Percentiles rank a stretch among this genome's conserved stretches.
phyloP scores from a whole-genome alignment of 1,140 invertebrate genomes.

The Panulirus ornatus region DNA sequence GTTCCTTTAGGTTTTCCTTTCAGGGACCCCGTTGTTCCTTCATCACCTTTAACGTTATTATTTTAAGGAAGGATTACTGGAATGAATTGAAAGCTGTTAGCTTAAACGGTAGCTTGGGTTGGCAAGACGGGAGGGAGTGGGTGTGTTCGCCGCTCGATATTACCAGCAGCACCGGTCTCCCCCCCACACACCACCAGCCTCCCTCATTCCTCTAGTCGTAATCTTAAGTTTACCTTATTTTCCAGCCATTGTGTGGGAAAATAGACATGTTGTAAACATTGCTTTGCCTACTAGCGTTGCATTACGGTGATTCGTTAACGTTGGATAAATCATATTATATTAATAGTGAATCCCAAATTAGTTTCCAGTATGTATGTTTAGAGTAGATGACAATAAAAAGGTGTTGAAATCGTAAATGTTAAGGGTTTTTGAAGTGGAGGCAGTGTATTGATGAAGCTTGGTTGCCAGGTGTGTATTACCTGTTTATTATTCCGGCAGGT shows the following conservation, averaged over 20 bases:
- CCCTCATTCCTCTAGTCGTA: background rate
- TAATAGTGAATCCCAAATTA: too few relatives aligned
- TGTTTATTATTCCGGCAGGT: constrained; percentile 5
- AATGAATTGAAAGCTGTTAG: too few relatives aligned
- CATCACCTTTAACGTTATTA: too few relatives aligned
- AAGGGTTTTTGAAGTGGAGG: background rate
- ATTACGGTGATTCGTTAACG: too few relatives aligned
- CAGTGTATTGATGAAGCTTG: background rate
- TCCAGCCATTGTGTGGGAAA: too few relatives aligned
- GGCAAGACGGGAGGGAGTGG: constrained; percentile 52
- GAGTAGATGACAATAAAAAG: too few relatives aligned
- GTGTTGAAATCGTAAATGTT: background rate
- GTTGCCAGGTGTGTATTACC: background rate
- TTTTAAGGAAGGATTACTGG: too few relatives aligned
- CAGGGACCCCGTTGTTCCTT: background rate
- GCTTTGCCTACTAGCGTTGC: too few relatives aligned
- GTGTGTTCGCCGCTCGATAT: constrained; percentile 50
- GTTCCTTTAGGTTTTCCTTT: background rate
- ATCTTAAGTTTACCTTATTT: too few relatives aligned
- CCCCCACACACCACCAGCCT: background rate
- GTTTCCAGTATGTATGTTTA: too few relatives aligned
- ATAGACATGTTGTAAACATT: too few relatives aligned
- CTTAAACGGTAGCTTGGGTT: background rate
- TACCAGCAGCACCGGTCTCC: background rate
- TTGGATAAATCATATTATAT: too few relatives aligned